These are phyloP conservation scores for Halichoerus grypus DNA, from an alignment of 2,113 vertebrate species.

Conservation along the genomic window DNA sequence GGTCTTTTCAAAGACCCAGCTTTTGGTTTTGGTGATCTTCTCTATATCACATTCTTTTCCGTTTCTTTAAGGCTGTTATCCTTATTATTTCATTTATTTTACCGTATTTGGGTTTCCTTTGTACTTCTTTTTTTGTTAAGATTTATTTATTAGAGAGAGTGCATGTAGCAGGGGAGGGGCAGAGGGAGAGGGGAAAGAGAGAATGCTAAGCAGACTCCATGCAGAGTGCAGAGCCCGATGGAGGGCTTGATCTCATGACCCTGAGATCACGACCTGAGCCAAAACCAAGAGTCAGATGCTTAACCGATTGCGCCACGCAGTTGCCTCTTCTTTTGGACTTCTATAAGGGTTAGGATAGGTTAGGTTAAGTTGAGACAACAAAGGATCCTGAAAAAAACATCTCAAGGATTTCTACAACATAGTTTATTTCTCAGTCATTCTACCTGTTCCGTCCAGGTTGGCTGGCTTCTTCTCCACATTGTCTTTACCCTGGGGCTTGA, in stretches of 20 bases:
- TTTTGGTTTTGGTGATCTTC: not conserved
- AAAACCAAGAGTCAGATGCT: not conserved
- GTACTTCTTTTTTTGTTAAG: not conserved
- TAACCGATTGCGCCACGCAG: not conserved
- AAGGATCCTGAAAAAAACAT: not conserved
- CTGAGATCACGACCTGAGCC: not conserved
- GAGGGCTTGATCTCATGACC: not conserved
- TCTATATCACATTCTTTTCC: not conserved
- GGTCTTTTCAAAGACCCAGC: not conserved
- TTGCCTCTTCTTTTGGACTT: not conserved
- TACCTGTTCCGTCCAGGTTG: not conserved
- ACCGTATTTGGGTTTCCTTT: not conserved
- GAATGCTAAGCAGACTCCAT: not conserved
- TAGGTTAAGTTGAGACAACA: not conserved
- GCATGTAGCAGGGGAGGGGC: not conserved
- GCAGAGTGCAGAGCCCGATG: not conserved
- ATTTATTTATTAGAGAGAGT: not conserved
- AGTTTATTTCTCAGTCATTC: not conserved
- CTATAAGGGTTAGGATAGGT: not conserved
- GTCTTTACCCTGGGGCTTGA: not conserved
- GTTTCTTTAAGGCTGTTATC: not conserved
- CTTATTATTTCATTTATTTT: not conserved
- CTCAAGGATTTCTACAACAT: not conserved
- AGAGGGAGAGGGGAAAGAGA: not conserved
- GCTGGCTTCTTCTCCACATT: not conserved